Conservation (phyloP, 1,140 invertebrate species). For the Cydia fagiglandana region DNA sequence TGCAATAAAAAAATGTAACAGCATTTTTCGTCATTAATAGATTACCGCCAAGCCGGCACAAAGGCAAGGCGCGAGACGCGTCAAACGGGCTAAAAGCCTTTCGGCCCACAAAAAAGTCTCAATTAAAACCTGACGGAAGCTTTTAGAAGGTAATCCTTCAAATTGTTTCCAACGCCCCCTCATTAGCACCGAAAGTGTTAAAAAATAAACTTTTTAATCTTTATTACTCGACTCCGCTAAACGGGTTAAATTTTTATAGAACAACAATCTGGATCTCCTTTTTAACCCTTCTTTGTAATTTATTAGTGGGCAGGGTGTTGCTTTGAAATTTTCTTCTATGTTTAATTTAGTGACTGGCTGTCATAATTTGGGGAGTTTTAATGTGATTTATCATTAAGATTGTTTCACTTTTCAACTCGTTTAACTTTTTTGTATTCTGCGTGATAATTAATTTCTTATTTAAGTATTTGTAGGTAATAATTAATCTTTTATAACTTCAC, state of each 20-base stretch:
- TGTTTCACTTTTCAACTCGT: conserved; percentile 9
- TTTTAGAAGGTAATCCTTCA: conserved; percentile 79
- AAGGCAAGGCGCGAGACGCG: conserved; percentile 62
- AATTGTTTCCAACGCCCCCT: conserved; percentile 78
- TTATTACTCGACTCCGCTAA: conserved; percentile 76
- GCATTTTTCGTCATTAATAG: conserved; percentile 74
- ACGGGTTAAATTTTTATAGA: conserved; percentile 77
- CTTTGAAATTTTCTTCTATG: conserved; percentile 59
- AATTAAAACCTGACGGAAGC: conserved; percentile 78
- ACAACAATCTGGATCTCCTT: conserved; percentile 62
- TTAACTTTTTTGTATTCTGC: background rate
- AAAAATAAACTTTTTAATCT: conserved; percentile 79
- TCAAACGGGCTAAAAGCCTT: conserved; percentile 75
- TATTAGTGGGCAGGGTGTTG: conserved; percentile 60
- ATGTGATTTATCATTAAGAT: conserved; percentile 42
- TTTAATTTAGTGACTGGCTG: conserved; percentile 52
- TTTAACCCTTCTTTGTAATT: conserved; percentile 71
- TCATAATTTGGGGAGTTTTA: conserved; percentile 48
- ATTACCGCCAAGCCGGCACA: conserved; percentile 64
- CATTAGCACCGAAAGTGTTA: conserved; percentile 78
- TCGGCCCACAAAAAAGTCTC: conserved; percentile 75
- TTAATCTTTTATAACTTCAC: background rate
- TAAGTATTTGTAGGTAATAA: too few relatives aligned
- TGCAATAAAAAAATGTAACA: conserved; percentile 49
- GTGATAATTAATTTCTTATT: background rate